Conservation (phyloP, 2,888 invertebrate genomes). For the Trachelus tabidus region DNA sequence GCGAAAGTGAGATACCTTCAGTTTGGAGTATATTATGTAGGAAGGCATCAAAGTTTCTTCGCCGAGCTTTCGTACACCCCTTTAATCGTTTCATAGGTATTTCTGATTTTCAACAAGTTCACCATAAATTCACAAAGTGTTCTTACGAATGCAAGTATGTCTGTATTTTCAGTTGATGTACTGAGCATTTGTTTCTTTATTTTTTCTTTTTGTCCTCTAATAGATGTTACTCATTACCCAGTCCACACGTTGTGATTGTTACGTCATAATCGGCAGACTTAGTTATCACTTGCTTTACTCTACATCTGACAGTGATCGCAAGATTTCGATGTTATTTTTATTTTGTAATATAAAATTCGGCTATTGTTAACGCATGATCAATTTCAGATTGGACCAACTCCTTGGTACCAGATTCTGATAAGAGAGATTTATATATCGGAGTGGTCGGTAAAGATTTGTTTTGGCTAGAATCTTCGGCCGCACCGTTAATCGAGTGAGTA, state of each 20-base stretch:
- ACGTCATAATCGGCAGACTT: background rate
- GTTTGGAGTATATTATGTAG: conserved; percentile 62
- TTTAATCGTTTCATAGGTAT: conserved; percentile 64
- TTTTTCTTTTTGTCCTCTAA: background rate
- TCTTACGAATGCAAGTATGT: background rate
- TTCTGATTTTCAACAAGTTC: conserved; percentile 28
- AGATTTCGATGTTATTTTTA: background rate
- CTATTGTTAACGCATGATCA: conserved; percentile 14
- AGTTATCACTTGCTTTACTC: background rate
- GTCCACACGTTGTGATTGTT: background rate
- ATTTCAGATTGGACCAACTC: conserved; percentile 60
- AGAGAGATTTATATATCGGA: conserved; percentile 59
- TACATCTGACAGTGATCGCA: background rate
- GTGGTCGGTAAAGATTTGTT: conserved; percentile 58
- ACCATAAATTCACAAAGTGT: conserved; percentile 14
- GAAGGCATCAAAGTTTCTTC: conserved; percentile 63
- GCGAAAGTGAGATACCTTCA: conserved; percentile 65
- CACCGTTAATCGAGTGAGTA: conserved; percentile 56
- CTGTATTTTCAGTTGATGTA: background rate
- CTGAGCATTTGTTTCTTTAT: background rate
- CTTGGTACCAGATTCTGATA: conserved; percentile 53
- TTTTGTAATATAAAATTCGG: background rate
- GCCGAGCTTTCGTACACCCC: conserved; percentile 60
- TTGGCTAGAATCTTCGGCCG: conserved; percentile 60
- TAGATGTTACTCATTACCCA: background rate